Conservation (phyloP, 2,797 vertebrate species). For the Hapalemur alaotrensis region DNA sequence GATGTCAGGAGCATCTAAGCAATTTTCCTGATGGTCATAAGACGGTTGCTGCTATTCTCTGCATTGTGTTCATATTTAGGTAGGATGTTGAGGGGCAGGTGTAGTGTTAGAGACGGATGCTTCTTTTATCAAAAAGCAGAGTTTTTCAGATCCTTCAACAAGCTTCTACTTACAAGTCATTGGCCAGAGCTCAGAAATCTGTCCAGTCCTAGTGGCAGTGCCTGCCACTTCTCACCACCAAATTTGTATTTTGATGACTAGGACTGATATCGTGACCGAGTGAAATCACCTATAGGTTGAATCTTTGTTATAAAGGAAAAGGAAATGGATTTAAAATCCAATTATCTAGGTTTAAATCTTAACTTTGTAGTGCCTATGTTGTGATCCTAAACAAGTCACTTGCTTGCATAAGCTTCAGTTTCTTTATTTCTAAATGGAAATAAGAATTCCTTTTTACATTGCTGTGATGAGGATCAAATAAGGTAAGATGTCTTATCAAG, state of each 20-base stretch:
- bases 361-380: not conserved
- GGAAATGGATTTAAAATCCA: not conserved
- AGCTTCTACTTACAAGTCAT: not conserved
- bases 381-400: not conserved
- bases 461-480: not conserved
- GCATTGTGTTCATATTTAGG: not conserved
- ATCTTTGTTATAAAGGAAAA: conserved; percentile 39
- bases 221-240: not conserved
- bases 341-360: not conserved
- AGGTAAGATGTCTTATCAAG: not conserved
- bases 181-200: not conserved
- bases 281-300: not conserved
- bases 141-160: not conserved
- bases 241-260: conserved; percentile 18
- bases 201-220: not conserved
- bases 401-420: not conserved
- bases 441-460: not conserved
- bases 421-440: not conserved
- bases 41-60: not conserved
- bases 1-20: not conserved
- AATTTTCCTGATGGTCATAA: not conserved
- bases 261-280: not conserved
- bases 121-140: conserved; percentile 18
- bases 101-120: not conserved
- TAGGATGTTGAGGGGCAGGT: not conserved